phyloP scores from a whole-genome alignment of 2,113 vertebrate species.

The Collichthys lucidus region DNA sequence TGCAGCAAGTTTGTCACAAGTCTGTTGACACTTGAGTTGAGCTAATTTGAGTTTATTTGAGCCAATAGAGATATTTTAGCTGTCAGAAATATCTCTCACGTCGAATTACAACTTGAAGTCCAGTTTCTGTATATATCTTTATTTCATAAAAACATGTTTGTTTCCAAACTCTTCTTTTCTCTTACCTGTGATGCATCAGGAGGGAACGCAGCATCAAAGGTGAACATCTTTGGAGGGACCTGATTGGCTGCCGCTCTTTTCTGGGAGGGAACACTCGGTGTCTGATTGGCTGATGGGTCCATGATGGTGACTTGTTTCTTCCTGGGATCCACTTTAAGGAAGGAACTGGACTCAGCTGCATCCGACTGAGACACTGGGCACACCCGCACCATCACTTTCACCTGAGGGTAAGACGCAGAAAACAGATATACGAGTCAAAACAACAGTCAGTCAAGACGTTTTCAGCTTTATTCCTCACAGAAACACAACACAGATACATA shows the following conservation, averaged over 20 bases:
- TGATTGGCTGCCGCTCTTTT: slow-evolving; percentile 90
- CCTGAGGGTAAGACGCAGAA: slow-evolving; percentile 79
- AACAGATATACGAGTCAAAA: slow-evolving; percentile 2
- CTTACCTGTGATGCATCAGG: slow-evolving; percentile 96
- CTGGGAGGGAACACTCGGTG: slow-evolving; percentile 85
- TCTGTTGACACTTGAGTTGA: neutral
- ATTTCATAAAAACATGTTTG: neutral
- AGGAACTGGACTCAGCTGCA: slow-evolving; percentile 92
- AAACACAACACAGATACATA: neutral
- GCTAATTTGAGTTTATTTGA: too few species aligned
- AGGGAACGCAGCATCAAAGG: slow-evolving; percentile 96
- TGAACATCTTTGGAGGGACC: slow-evolving; percentile 97
- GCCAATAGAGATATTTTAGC: neutral
- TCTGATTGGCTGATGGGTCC: slow-evolving; percentile 88
- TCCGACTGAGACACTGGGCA: slow-evolving; percentile 89
- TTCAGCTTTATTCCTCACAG: neutral
- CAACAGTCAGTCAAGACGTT: neutral
- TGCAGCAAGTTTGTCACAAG: neutral
- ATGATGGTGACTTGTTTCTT: slow-evolving; percentile 97
- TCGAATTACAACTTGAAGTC: neutral
- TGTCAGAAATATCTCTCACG: neutral
- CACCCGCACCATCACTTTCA: slow-evolving; percentile 98
- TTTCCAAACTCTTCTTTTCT: slow-evolving; percentile 3
- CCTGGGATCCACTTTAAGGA: slow-evolving; percentile 95
- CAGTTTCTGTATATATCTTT: neutral